phyloP scores from a whole-genome alignment of 1,140 invertebrate species.

The Pogonomyrmex barbatus region DNA sequence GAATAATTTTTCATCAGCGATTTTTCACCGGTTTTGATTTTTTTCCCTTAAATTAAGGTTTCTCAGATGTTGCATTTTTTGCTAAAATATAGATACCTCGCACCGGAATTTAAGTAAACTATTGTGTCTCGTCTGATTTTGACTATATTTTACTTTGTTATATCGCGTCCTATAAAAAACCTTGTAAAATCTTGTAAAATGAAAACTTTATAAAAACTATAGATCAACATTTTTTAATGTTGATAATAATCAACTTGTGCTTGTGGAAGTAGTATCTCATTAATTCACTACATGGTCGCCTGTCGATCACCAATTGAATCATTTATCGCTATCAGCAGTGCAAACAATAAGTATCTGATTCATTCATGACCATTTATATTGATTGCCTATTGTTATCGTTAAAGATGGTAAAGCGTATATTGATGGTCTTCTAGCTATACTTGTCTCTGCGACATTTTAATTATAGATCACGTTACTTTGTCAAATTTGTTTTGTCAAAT shows the following conservation, averaged over 20 bases:
- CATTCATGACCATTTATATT: constrained; percentile 7
- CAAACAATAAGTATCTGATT: constrained; percentile 52
- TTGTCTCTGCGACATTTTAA: background rate
- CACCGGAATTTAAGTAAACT: background rate
- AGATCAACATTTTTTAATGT: background rate
- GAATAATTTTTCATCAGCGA: background rate
- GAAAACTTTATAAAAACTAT: background rate
- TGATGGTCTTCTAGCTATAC: background rate
- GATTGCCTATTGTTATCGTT: constrained; percentile 41
- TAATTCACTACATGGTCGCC: constrained; percentile 26
- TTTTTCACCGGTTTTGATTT: background rate
- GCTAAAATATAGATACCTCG: background rate
- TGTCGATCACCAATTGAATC: constrained; percentile 24
- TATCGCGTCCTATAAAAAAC: background rate
- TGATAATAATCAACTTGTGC: background rate
- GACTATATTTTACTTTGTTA: background rate
- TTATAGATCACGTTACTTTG: background rate
- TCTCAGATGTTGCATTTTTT: background rate
- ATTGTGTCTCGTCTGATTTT: background rate
- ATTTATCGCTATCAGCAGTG: constrained; percentile 35
- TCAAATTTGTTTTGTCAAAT: background rate
- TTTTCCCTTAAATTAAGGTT: background rate
- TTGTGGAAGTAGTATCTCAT: background rate
- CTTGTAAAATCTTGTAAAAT: no score
- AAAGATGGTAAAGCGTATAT: constrained; percentile 4